phyloP scores from a whole-genome alignment of 2,888 invertebrate genomes.

The Sarcophaga carnaria region DNA sequence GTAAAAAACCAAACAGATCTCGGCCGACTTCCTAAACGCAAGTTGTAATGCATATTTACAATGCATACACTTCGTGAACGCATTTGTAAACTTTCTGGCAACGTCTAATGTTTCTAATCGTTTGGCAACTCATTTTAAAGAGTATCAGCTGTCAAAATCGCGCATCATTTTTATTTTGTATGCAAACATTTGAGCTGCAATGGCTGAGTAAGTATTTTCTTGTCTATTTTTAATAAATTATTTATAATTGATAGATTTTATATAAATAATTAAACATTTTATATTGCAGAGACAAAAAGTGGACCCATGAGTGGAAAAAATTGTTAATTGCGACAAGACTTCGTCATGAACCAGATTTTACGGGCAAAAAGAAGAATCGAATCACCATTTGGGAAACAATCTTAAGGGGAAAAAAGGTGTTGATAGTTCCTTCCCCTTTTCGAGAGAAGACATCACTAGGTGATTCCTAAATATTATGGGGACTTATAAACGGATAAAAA shows the following conservation, averaged over 20 bases:
- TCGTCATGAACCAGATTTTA: constrained; percentile 13
- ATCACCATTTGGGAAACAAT: constrained; percentile 28
- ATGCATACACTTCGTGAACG: too few species aligned
- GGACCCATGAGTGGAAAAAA: constrained; percentile 4
- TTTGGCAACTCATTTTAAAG: too few species aligned
- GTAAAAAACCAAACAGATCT: too few species aligned
- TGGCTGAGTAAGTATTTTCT: constrained; percentile 11
- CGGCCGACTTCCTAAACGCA: too few species aligned
- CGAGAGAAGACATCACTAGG: not conserved
- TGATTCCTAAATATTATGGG: constrained; percentile 30
- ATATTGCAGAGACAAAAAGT: not conserved
- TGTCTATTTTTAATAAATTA: constrained; percentile 5
- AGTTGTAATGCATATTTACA: too few species aligned
- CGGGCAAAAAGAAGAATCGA: constrained; percentile 31
- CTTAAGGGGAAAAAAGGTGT: constrained; percentile 14
- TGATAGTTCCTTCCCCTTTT: constrained; percentile 6
- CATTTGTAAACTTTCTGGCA: too few species aligned
- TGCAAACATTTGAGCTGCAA: too few species aligned
- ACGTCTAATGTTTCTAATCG: too few species aligned
- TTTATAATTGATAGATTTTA: constrained; percentile 15
- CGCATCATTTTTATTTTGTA: too few species aligned
- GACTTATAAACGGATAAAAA: constrained; percentile 34
- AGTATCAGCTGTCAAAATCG: too few species aligned
- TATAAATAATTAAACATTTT: constrained; percentile 11
- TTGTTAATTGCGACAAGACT: constrained; percentile 4